phyloP scores from a whole-genome alignment of 2,797 vertebrate genomes.

The Bucorvus abyssinicus region DNA sequence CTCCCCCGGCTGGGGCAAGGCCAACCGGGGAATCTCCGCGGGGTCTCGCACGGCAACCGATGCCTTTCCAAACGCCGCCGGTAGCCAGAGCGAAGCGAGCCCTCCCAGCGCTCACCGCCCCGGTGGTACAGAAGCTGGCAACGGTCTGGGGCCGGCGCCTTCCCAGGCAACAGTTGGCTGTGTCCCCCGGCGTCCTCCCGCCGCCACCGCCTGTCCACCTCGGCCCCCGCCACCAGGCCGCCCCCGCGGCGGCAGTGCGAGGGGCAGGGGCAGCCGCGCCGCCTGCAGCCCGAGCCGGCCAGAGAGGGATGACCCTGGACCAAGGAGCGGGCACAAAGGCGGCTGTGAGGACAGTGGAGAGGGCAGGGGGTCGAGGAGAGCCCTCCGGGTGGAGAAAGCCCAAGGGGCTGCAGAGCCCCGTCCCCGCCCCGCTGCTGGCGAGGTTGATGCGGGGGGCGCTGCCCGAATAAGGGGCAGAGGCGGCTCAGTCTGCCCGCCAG shows the following conservation, averaged over 20 bases:
- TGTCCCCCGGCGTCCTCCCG: neutral
- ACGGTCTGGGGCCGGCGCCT: neutral
- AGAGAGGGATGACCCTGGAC: neutral
- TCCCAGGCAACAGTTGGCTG: slow-evolving; percentile 13
- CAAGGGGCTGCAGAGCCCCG: neutral
- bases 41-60: neutral
- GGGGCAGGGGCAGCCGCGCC: neutral
- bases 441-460: neutral
- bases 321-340: neutral
- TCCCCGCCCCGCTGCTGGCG: neutral
- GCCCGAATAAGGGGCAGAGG: neutral
- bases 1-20: neutral
- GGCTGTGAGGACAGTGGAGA: neutral
- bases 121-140: neutral
- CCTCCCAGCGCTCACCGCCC: neutral
- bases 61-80: neutral
- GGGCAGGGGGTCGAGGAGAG: neutral
- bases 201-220: neutral
- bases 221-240: neutral
- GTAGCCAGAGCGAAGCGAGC: neutral
- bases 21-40: neutral
- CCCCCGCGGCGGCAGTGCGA: neutral
- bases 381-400: neutral
- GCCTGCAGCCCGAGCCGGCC: neutral
- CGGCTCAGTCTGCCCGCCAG: neutral